phyloP scores from a whole-genome alignment of 2,888 invertebrate species.

The Archips xylosteana region DNA sequence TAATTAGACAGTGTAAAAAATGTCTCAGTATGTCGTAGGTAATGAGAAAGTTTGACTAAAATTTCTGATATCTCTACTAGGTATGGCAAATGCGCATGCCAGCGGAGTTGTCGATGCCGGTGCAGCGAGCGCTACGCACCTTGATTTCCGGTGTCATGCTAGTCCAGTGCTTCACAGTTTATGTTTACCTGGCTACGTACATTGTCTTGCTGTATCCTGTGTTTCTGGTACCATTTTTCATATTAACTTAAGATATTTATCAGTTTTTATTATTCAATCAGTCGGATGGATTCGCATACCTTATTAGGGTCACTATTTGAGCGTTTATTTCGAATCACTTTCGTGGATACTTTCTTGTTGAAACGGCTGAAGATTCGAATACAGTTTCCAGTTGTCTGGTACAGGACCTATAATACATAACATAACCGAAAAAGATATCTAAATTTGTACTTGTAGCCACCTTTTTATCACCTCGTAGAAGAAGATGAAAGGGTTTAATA shows the following conservation, averaged over 20 bases:
- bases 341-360: no score
- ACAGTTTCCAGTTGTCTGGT: no score
- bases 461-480: no score
- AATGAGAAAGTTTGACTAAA: not conserved
- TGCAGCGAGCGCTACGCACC: conserved; percentile 79
- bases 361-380: no score
- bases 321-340: no score
- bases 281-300: no score
- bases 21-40: not conserved
- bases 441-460: no score
- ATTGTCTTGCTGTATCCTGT: conserved; percentile 85
- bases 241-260: not conserved
- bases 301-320: no score
- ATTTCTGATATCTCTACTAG: conserved; percentile 48
- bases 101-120: conserved; percentile 65
- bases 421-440: no score
- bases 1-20: not conserved
- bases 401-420: no score
- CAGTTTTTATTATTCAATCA: no score
- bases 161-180: conserved; percentile 83
- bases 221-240: conserved; percentile 70
- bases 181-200: conserved; percentile 83
- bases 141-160: conserved; percentile 82
- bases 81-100: conserved; percentile 84
- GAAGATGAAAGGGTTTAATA: no score